Percentiles rank a stretch among this genome's conserved stretches.
Conservation (phyloP, 2,113 vertebrate species). For the Hemibagrus wyckioides region DNA sequence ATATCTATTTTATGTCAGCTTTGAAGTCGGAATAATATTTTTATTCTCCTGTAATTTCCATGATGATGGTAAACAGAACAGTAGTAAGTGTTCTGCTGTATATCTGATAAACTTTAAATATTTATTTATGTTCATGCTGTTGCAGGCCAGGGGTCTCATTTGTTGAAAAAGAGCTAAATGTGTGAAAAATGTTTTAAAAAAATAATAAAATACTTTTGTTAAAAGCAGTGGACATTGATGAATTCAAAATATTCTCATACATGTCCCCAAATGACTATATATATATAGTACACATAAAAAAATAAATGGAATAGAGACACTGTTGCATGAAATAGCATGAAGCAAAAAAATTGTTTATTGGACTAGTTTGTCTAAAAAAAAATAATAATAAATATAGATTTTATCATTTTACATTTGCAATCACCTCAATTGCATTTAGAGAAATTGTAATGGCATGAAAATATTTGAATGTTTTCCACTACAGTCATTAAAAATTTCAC, state of each 20-base stretch:
- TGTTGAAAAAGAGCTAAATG: neutral
- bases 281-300: neutral
- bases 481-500: neutral
- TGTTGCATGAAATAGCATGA: neutral
- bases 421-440: neutral
- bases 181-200: neutral
- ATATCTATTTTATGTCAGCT: neutral
- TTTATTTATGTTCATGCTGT: neutral
- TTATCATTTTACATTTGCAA: neutral
- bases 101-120: neutral
- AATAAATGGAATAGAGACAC: neutral
- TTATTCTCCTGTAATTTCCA: neutral
- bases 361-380: neutral
- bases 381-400: neutral
- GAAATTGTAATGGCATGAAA: neutral
- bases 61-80: neutral
- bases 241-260: neutral
- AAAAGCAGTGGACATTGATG: neutral
- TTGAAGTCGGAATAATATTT: neutral
- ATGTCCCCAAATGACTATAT: neutral
- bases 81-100: neutral
- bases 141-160: neutral
- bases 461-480: neutral
- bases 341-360: neutral
- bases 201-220: neutral